Evolutionary conservation across 2,888 invertebrate genomes (phyloP), one percentile per base, ranked within the genome.

Genomic region (Lithophane leautieri): DNA sequence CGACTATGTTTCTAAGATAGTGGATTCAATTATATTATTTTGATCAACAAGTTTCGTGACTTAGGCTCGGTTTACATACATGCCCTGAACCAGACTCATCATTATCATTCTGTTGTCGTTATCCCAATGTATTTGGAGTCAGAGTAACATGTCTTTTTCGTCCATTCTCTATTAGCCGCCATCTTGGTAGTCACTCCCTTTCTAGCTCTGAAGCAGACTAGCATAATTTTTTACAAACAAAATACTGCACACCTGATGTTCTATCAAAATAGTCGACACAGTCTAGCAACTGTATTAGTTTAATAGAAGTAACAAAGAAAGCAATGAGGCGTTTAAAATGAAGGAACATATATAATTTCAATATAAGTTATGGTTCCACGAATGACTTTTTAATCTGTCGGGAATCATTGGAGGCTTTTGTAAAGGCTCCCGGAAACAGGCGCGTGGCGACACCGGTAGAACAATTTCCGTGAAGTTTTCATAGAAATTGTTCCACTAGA

Each of bases 21-120:
- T 42, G 28, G 19, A 56, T 34, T n/a, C n/a, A 67, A 34, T 67
- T 50, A 44, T 70, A 70, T 70, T 70, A 52, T 50, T 73, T 73
- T 28, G 22, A 25, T 42, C 0, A 19, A 52, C 3, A 11, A 7
- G 28, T 58, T 25, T 40, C 12, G 22, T 62, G 19, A 40, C 52
- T 47, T 12, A 54, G 28, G 40, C 42, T 44, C 34, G 56, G 65
- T 63, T 73, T 42, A 63, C 40, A 71, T 40, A 47, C 44, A 47
- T 25, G n/a, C 54, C 14, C 56, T 14, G 25, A 56, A 25, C 14
- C 56, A 56, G 16, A 56, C 14, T 25, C 25, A 7, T 25, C 7
- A 14, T 25, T 0, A 56, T 14, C 22, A n/a, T 54, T 54, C 1
- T 54, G 11, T 22, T 52, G 9, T 9, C 11, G 0, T 52, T 52